Evolutionary conservation across 2,888 invertebrate genomes (phyloP).

Genomic region (Drosophila quinaria): DNA sequence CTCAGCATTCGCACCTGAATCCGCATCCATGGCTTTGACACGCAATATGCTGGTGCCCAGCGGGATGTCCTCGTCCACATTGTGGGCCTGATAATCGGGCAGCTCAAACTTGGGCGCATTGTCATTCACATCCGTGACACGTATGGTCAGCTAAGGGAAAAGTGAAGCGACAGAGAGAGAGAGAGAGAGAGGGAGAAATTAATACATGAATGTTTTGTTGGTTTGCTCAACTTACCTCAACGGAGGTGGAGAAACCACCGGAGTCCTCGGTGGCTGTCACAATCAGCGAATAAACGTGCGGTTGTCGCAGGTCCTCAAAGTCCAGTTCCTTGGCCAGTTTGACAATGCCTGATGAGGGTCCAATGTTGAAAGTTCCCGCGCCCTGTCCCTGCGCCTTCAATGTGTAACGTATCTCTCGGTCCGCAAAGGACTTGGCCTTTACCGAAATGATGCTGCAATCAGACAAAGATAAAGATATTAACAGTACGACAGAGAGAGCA

Average conservation of each 20-base stretch:
- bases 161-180: background rate
- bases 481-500: conserved; percentile 15
- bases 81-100: conserved; percentile 98
- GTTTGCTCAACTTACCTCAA: conserved; percentile 89
- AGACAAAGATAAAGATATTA: background rate
- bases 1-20: conserved; percentile 97
- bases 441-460: conserved; percentile 95
- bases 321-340: conserved; percentile 98
- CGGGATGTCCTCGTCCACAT: conserved; percentile 97
- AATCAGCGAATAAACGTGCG: conserved; percentile 96
- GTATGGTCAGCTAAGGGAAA: conserved; percentile 91
- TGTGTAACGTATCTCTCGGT: conserved; percentile 98
- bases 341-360: conserved; percentile 96
- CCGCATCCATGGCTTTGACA: conserved; percentile 97
- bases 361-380: conserved; percentile 97
- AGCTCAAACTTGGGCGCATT: conserved; percentile 98
- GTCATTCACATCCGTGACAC: conserved; percentile 98
- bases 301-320: conserved; percentile 97
- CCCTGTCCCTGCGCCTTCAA: conserved; percentile 97
- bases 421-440: conserved; percentile 98
- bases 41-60: conserved; percentile 96
- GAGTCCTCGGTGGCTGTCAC: conserved; percentile 98
- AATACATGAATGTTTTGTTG: background rate
- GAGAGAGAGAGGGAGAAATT: background rate
- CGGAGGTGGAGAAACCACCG: conserved; percentile 97